Base-by-base conservation (phyloP, 1,140 invertebrate genomes). In the Epicauta chinensis region DNA sequence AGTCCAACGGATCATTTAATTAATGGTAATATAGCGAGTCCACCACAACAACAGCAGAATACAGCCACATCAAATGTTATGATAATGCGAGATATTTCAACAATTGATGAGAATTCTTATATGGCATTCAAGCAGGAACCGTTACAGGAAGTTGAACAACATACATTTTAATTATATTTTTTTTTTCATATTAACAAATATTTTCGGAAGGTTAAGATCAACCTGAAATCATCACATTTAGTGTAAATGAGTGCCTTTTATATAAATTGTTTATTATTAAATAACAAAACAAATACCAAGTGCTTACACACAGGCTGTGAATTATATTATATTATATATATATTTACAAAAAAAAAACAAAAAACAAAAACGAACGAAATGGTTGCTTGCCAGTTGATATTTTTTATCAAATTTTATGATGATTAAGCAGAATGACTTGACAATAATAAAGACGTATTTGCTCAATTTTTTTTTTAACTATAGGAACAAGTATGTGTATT, bases 41-140 rank as follows among this genome's bases (percentile, higher is more conserved):
- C 66, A 5, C 59, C 59, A 12, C 43, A 35, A 35, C 32, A 34
- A 12, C 49, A 12, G 30, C 31, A 35, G 32, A 31, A 34, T 46
- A 55, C 55, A 46, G 61, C 56, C 29, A 61, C 61, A 40, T 53
- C 63, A 16, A 65, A 60, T 32, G 64, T 72, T 11, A 45, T 71
- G 29, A 69, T 70, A 12, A 63, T 72, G 60, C 59, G 64, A 29
- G 68, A 69, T 16, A 58, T 71, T 7, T 49, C 56, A 2, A 35
- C 51, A 4, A 56, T 68, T 16, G 68, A 71, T 9, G 66, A 66
- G 12, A 52, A 65, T 36, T 40, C 60, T 11, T 72, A 65, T 42
- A 67, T 72, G 36, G 59, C 65, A 30, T 73, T 75, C 53, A 75
- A 75, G 58, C 69, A 71, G 57, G 73, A 75, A 56, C 71, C 70